Evolutionary conservation across 2,113 vertebrate species (phyloP), one percentile per base, ranked within the genome.

Genomic region (Platysteira castanea): DNA sequence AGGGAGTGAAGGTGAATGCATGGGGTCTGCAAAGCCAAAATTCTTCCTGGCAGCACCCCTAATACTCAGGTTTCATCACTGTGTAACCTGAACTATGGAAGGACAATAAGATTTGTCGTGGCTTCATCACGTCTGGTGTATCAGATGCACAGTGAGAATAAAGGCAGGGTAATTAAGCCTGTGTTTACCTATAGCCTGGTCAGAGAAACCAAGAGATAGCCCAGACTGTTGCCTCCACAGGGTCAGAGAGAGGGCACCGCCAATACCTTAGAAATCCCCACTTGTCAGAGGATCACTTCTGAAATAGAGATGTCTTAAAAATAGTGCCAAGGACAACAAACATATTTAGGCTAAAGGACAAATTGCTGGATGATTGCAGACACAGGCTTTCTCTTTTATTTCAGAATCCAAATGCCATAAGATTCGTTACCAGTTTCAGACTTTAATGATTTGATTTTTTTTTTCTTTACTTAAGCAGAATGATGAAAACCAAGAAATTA

Each of bases 401-500:
- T 94, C n/a, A 20, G n/a, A 89, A 61, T 76, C n/a, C 52, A 95
- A 61, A 80, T 80, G 81, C 63, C 7, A 2, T 54, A 54, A 82
- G 54, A 42, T 84, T 96, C 91, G 41, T 92, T 90, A 93, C 59
- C 37, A 61, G 33, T 69, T 92, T 96, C 79, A 93, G 71, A 60
- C 54, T 92, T 74, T 46, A 91, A 2, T 71, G 71, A 52, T 60
- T 78, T 75, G 9, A n/a, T 86, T 91, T 35, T 61, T 87, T 87
- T 94, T 87, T 89, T 76, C 68, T 93, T 90, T 78, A 89, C 61
- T 74, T 76, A n/a, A 87, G 75, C 84, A 35, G 37, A 93, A 96
- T 61, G 17, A 84, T 82, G 61, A 87, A 91, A 93, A 96, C 23
- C 60, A 95, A 96, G 50, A 91, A 93, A 88, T 91, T 84, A 90